These are phyloP conservation scores for Hipparchia semele DNA, from an alignment of 2,888 invertebrate genomes.

Conservation along the genomic window DNA sequence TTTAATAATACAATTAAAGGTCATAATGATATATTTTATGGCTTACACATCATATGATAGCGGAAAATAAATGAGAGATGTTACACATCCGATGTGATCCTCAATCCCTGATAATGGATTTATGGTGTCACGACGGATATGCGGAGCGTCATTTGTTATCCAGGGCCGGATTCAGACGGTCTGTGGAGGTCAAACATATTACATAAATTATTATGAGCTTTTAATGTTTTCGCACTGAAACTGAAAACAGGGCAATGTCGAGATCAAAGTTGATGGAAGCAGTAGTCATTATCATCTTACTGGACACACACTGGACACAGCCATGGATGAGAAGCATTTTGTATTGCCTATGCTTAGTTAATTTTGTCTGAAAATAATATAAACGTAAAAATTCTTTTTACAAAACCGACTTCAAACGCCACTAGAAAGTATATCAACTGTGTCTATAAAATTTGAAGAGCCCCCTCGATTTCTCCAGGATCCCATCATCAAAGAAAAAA, in stretches of 20 bases:
- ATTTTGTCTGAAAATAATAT: not conserved
- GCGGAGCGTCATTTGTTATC: constrained; percentile 15
- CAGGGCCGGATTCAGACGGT: constrained; percentile 6
- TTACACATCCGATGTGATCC: constrained; percentile 29
- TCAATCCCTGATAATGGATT: constrained; percentile 24
- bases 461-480: no score
- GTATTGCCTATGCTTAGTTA: not conserved
- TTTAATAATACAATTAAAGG: no score
- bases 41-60: not conserved
- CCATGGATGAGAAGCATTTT: not conserved
- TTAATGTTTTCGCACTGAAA: no score
- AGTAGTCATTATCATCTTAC: no score
- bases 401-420: no score
- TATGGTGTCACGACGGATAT: constrained; percentile 13
- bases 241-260: no score
- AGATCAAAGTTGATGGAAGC: no score
- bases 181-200: not conserved
- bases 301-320: not conserved
- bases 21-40: not conserved
- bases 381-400: no score
- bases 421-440: no score
- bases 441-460: no score
- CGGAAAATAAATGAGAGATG: constrained; percentile 34
- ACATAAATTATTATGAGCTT: no score
- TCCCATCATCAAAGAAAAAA: no score